phyloP scores from a whole-genome alignment of 2,797 vertebrate species.

The Fringilla coelebs region DNA sequence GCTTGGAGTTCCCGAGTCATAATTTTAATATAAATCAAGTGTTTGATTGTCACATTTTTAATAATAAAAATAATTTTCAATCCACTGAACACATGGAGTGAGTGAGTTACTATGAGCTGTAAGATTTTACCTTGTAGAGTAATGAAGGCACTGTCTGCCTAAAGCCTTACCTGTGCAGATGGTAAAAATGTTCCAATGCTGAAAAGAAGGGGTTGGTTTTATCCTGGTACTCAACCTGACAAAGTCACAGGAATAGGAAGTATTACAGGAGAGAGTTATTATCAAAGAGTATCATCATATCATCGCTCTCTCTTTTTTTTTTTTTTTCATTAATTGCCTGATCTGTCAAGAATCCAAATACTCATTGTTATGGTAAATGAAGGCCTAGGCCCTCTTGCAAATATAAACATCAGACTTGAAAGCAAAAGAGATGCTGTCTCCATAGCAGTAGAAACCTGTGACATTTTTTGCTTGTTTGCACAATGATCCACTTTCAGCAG shows the following conservation, averaged over 20 bases:
- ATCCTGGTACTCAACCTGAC: not conserved
- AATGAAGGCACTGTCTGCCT: not conserved
- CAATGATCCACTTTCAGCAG: not conserved
- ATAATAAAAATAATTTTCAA: not conserved
- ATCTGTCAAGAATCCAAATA: not conserved
- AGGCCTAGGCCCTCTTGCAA: not conserved
- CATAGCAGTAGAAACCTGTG: not conserved
- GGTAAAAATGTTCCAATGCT: not conserved
- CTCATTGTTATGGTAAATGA: not conserved
- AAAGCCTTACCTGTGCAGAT: not conserved
- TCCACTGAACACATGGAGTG: not conserved
- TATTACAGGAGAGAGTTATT: not conserved
- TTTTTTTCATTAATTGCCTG: not conserved
- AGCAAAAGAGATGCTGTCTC: not conserved
- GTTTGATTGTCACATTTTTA: not conserved
- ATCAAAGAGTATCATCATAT: not conserved
- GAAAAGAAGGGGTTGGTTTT: not conserved
- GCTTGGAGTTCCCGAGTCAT: not conserved
- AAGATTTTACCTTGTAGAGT: not conserved
- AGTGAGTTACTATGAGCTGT: not conserved
- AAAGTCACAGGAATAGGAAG: not conserved
- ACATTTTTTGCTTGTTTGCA: not conserved
- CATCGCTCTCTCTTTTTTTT: not conserved
- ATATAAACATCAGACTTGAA: not conserved
- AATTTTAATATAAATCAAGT: constrained; percentile 16